Evolutionary conservation across 2,113 vertebrate genomes (phyloP).

Genomic region (Ictidomys tridecemlineatus): DNA sequence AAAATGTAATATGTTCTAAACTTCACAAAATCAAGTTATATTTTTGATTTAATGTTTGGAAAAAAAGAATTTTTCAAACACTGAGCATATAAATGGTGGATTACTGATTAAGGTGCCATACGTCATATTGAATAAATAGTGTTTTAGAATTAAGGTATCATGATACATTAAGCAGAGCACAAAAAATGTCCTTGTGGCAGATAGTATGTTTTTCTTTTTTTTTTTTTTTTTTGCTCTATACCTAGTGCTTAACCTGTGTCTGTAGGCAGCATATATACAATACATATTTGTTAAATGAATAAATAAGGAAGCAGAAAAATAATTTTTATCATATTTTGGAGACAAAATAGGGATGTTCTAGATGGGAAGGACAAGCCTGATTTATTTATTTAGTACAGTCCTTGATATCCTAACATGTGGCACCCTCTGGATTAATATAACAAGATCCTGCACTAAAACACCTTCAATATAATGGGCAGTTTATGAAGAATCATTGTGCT

Average conservation of each 20-base stretch:
- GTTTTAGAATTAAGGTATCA: background rate
- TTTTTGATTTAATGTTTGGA: background rate
- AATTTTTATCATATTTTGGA: background rate
- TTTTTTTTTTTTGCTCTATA: background rate
- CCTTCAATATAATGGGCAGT: background rate
- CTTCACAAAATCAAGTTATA: background rate
- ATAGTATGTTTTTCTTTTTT: background rate
- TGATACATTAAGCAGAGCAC: background rate
- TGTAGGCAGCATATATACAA: background rate
- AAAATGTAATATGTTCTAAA: background rate
- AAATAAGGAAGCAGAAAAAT: background rate
- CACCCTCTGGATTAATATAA: background rate
- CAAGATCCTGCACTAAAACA: background rate
- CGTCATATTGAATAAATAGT: background rate
- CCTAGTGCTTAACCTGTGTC: accelerated
- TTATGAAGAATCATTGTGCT: background rate
- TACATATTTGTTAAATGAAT: background rate
- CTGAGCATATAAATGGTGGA: background rate
- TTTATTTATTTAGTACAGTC: background rate
- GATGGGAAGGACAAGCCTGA: background rate
- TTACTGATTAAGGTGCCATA: background rate
- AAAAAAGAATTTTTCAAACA: background rate
- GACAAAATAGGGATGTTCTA: background rate
- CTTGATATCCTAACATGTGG: background rate
- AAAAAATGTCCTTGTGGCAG: background rate